Base-by-base conservation (phyloP, 2,888 invertebrate species). In the Anticlea derivata region DNA sequence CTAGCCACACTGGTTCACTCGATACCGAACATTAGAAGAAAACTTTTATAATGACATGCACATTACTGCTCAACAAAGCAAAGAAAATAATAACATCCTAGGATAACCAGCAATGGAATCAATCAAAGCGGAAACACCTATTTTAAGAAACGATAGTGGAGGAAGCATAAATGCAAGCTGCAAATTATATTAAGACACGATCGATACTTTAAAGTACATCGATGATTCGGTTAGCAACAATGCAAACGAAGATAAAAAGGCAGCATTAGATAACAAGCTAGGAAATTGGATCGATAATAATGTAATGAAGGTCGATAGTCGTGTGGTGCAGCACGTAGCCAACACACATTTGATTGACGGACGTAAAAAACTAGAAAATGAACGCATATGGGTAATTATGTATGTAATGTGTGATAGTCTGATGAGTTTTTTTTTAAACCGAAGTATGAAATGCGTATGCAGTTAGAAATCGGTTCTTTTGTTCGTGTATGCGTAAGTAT, bases 261-360 rank as follows among this genome's bases (percentile, higher is more conserved):
- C 44, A 50, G 44, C 50, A 38, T 11, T 38, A 43, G 26, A 43
- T 38, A 38, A 38, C 1, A 26, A 2, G 38, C 43, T 33, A 33
- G 13, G 31, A 12, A 27, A 50, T 44, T 4, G 7, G 17, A 27
- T 44, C 50, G 31, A 54, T 55, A 47, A 49, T 34, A 30, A 41
- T 35, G 27, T 49, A 37, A 40, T 47, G 51, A 50, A 54, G 50
- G 60, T 50, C 46, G 48, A 13, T 46, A 30, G 47, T 23, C 60
- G 57, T 52, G 59, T 50, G 26, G 49, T 33, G 49, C 43, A 40
- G 48, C 59, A 60, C 59, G 59, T 60, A 56, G 47, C 8, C 51
- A 51, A 38, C 53, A 37, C 40, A 56, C 43, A 51, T 60, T 38
- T 56, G 50, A 50, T 59, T 53, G 51, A 54, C 51, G 46, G 35